These are phyloP conservation scores for Calliphora vomitoria DNA, from an alignment of 2,888 invertebrate species.

Conservation along the genomic window DNA sequence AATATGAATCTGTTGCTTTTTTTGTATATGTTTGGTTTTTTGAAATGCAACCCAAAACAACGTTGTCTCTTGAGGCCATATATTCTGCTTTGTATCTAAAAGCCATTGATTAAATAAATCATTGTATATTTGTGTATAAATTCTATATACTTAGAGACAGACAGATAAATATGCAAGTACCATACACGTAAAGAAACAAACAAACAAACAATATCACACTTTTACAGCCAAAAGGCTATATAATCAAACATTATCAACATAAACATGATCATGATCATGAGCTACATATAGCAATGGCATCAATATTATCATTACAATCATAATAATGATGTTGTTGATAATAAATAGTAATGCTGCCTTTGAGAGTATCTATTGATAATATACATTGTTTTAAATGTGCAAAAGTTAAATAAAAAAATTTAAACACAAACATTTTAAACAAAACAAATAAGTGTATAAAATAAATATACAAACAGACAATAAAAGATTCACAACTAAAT, in stretches of 20 bases:
- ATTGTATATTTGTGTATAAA: constrained; percentile 29
- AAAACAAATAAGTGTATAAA: constrained; percentile 1
- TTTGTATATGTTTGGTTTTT: not conserved
- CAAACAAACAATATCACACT: constrained; percentile 57
- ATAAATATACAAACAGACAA: not conserved
- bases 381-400: constrained; percentile 41
- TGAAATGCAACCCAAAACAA: constrained; percentile 11
- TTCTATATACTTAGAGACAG: constrained; percentile 8
- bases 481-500: constrained; percentile 19
- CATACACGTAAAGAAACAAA: not conserved
- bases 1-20: constrained; percentile 15
- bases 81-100: constrained; percentile 30
- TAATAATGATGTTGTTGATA: constrained; percentile 26
- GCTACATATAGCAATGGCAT: not conserved
- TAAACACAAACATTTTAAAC: constrained; percentile 4
- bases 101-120: constrained; percentile 58
- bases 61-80: constrained; percentile 41
- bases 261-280: not conserved
- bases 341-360: constrained; percentile 33
- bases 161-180: not conserved
- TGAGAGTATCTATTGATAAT: constrained; percentile 40
- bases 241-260: constrained; percentile 43
- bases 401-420: constrained; percentile 41
- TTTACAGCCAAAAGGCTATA: constrained; percentile 58
- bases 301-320: not conserved